Percentiles rank a stretch among this genome's conserved stretches.
phyloP scores from a whole-genome alignment of 2,888 invertebrate genomes.

The Drosophila mayaguana region DNA sequence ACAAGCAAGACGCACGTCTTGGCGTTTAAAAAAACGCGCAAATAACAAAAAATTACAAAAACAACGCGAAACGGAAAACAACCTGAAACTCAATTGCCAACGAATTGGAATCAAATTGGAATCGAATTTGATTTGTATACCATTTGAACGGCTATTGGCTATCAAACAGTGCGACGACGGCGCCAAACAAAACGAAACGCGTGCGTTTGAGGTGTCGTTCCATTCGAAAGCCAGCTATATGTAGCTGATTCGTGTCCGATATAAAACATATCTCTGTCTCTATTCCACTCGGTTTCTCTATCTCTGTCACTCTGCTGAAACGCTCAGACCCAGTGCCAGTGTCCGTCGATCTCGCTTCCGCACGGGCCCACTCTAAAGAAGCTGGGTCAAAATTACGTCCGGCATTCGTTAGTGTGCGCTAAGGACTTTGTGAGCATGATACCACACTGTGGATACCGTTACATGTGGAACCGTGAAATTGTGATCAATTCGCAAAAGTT shows the following conservation, averaged over 20 bases:
- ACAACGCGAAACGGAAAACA: slow-evolving; percentile 40
- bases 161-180: slow-evolving; percentile 56
- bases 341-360: background rate
- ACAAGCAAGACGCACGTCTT: slow-evolving; percentile 56
- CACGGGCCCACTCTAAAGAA: slow-evolving; percentile 5
- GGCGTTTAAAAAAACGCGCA: slow-evolving; percentile 56
- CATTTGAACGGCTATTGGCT: background rate
- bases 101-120: slow-evolving; percentile 36
- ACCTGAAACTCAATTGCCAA: slow-evolving; percentile 35
- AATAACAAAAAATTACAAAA: slow-evolving; percentile 25
- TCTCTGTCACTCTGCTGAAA: background rate
- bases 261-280: background rate
- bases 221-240: slow-evolving; percentile 50
- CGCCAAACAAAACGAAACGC: slow-evolving; percentile 68
- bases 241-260: slow-evolving; percentile 52
- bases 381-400: slow-evolving; percentile 37
- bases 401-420: slow-evolving; percentile 79
- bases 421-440: slow-evolving; percentile 86
- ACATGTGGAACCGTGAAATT: slow-evolving; percentile 97
- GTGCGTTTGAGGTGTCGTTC: slow-evolving; percentile 61
- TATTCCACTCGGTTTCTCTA: no score
- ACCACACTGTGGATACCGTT: slow-evolving; percentile 91
- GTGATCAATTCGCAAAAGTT: slow-evolving; percentile 96
- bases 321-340: background rate
- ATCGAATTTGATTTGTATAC: slow-evolving; percentile 2